A percentile compares a stretch with the other conserved stretches of the same genome.
These are phyloP conservation scores for Minunthozetes semirufus DNA, from an alignment of 2,888 invertebrate genomes.

Conservation along the genomic window DNA sequence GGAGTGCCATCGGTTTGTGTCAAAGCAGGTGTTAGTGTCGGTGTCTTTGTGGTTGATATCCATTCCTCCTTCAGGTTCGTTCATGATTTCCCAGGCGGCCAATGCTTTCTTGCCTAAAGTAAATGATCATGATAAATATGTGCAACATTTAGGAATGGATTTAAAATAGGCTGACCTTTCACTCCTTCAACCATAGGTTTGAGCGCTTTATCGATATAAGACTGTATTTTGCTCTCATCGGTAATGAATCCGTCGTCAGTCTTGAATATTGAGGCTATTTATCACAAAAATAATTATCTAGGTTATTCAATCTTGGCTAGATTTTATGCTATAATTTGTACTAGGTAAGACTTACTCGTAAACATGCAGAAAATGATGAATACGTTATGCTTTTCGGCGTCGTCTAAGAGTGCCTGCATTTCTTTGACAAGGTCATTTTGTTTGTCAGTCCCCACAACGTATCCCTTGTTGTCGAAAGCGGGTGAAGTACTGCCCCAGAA, in stretches of 20 bases:
- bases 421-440: slow-evolving; percentile 13
- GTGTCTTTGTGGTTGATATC: slow-evolving; percentile 3
- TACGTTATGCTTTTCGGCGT: slow-evolving; percentile 6
- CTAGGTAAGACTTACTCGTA: not conserved
- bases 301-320: not conserved
- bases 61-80: slow-evolving; percentile 19
- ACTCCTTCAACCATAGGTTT: slow-evolving; percentile 22
- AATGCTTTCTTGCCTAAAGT: slow-evolving; percentile 9
- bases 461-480: not conserved
- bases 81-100: slow-evolving; percentile 10
- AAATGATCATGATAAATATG: too few relatives aligned
- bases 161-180: too few relatives aligned
- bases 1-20: slow-evolving; percentile 3
- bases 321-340: not conserved
- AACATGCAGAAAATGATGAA: slow-evolving; percentile 8
- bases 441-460: not conserved
- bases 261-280: slow-evolving; percentile 17
- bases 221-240: slow-evolving; percentile 6
- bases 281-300: not conserved
- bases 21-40: not conserved
- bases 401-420: slow-evolving; percentile 7
- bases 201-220: slow-evolving; percentile 17
- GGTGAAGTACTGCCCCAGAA: not conserved
- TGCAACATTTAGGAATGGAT: too few relatives aligned
- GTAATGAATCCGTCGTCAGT: not conserved